Evolutionary conservation across 92 coral and sea anemone species (phyloP).

Genomic region (Epizoanthus stellaris): DNA sequence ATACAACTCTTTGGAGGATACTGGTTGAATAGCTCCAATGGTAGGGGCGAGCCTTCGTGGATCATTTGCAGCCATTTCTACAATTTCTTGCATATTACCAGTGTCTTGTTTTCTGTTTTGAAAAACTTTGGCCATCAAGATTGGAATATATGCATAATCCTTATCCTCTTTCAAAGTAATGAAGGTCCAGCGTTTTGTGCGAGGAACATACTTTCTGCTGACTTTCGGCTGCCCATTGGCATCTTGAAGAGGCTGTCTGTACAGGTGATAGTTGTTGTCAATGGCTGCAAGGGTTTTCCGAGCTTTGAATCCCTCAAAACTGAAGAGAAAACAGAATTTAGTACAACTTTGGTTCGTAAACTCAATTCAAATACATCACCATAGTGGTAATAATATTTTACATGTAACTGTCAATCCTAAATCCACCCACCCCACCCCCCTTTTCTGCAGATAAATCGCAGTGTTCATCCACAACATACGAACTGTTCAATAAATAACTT

Average conservation of each 20-base stretch:
- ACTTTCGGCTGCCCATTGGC: constrained; percentile 8
- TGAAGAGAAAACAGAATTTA: not conserved
- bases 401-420: not conserved
- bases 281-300: constrained; percentile 32
- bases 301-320: constrained; percentile 6
- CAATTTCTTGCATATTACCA: constrained; percentile 29
- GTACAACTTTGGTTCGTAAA: not conserved
- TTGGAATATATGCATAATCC: constrained; percentile 16
- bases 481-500: not conserved
- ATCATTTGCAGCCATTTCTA: constrained; percentile 8
- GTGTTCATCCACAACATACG: not conserved
- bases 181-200: constrained; percentile 29
- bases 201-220: constrained; percentile 3
- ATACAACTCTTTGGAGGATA: constrained; percentile 42
- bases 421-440: not conserved
- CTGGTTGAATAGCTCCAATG: constrained; percentile 51
- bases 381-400: not conserved
- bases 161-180: constrained; percentile 16
- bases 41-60: constrained; percentile 35
- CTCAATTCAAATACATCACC: not conserved
- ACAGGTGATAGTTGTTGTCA: constrained; percentile 36
- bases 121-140: constrained; percentile 33
- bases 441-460: not conserved
- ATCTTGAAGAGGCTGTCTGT: not conserved
- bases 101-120: constrained; percentile 20